These are phyloP conservation scores for Cerastis rubricosa DNA, from an alignment of 2,888 invertebrate genomes.

Conservation along the genomic window DNA sequence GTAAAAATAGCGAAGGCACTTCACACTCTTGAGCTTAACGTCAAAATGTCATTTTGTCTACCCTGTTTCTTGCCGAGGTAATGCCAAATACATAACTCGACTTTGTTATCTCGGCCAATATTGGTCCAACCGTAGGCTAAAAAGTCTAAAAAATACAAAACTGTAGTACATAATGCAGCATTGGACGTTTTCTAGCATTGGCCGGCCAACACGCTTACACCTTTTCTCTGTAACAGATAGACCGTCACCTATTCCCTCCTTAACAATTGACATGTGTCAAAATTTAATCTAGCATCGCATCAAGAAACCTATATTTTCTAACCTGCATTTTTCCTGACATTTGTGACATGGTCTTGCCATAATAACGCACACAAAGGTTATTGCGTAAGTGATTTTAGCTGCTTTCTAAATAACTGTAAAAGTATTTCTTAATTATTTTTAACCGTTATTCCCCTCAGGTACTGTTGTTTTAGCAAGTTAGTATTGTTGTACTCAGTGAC, in stretches of 20 bases:
- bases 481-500: constrained; percentile 63
- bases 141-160: constrained; percentile 4
- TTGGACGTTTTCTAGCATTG: constrained; percentile 2
- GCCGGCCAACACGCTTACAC: constrained; percentile 3
- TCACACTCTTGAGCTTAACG: constrained; percentile 80
- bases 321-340: constrained; percentile 23
- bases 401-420: constrained; percentile 12
- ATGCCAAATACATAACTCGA: constrained; percentile 12
- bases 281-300: neutral
- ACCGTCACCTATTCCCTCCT: neutral
- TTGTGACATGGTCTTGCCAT: constrained; percentile 48
- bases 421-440: constrained; percentile 25
- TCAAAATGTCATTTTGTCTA: constrained; percentile 78
- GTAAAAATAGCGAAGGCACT: constrained; percentile 78
- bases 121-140: constrained; percentile 6
- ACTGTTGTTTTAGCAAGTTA: constrained; percentile 62
- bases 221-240: neutral
- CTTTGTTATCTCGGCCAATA: neutral
- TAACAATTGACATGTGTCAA: constrained; percentile 6
- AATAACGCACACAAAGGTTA: constrained; percentile 23
- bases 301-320: neutral
- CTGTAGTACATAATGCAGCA: neutral
- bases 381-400: constrained; percentile 16
- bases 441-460: constrained; percentile 59
- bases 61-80: constrained; percentile 77